Percentiles rank a stretch among this genome's conserved stretches.
Evolutionary conservation across 2,888 invertebrate species (phyloP).

Genomic region (Panzeria rudis): DNA sequence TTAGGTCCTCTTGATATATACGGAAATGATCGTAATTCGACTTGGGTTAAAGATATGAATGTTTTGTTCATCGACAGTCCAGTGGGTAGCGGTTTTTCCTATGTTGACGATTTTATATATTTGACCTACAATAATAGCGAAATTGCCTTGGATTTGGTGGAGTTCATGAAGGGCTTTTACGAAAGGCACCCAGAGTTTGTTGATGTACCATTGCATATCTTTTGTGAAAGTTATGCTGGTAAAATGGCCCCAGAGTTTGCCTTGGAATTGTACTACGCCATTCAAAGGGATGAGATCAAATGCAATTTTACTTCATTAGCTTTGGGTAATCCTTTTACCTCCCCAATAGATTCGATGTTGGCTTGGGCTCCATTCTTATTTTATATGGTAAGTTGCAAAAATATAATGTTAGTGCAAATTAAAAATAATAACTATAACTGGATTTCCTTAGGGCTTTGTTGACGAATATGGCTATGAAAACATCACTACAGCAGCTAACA

Average conservation of each 20-base stretch:
- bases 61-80: constrained; percentile 95
- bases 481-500: constrained; percentile 86
- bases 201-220: constrained; percentile 91
- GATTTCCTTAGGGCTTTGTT: constrained; percentile 85
- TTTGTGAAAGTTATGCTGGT: constrained; percentile 96
- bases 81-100: constrained; percentile 94
- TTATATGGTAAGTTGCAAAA: constrained; percentile 86
- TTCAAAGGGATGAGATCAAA: constrained; percentile 86
- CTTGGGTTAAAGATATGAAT: constrained; percentile 92
- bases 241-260: constrained; percentile 96
- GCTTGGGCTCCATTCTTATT: constrained; percentile 93
- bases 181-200: constrained; percentile 88
- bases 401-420: background rate
- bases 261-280: constrained; percentile 85
- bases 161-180: constrained; percentile 89
- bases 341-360: constrained; percentile 92
- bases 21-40: constrained; percentile 87
- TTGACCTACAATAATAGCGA: constrained; percentile 86
- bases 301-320: constrained; percentile 91
- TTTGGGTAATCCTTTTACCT: constrained; percentile 95
- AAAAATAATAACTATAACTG: no score
- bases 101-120: constrained; percentile 86
- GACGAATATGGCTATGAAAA: constrained; percentile 87
- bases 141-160: constrained; percentile 91
- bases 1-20: constrained; percentile 90